These are phyloP conservation scores for Tetropium fuscum DNA, from an alignment of 2,888 invertebrate species.

Conservation along the genomic window DNA sequence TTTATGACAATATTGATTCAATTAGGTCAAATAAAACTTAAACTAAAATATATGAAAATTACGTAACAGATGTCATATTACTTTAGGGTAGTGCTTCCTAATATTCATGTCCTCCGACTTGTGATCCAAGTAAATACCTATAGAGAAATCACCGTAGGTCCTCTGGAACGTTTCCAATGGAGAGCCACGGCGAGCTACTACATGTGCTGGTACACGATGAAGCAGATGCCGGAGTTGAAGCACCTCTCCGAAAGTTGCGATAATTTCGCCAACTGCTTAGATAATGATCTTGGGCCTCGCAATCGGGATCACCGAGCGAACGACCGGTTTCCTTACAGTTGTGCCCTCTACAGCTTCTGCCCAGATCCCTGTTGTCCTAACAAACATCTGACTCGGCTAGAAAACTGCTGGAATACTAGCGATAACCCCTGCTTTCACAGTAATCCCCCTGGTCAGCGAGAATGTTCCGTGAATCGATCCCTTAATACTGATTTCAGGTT, in stretches of 20 bases:
- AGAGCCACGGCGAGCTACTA: constrained; percentile 73
- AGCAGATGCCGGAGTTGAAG: constrained; percentile 67
- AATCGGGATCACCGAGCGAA: constrained; percentile 70
- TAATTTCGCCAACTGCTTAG: constrained; percentile 72
- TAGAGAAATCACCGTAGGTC: constrained; percentile 49
- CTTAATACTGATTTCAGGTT: constrained; percentile 59
- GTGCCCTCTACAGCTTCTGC: constrained; percentile 72
- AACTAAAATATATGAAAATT: too few species aligned
- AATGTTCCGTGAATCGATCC: constrained; percentile 49
- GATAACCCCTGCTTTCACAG: constrained; percentile 69
- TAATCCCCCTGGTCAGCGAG: constrained; percentile 58
- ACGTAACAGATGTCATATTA: too few species aligned
- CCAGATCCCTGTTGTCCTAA: constrained; percentile 74
- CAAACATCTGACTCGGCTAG: constrained; percentile 63
- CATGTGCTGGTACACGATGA: constrained; percentile 78
- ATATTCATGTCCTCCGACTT: too few species aligned
- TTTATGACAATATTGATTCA: too few species aligned
- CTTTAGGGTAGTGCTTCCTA: too few species aligned
- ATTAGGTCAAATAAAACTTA: too few species aligned
- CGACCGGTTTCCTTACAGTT: constrained; percentile 69
- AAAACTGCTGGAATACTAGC: constrained; percentile 65
- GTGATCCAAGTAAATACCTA: neutral
- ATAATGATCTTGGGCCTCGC: constrained; percentile 61
- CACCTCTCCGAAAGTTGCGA: constrained; percentile 72
- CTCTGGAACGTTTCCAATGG: constrained; percentile 73